Evolutionary conservation across 2,113 vertebrate genomes (phyloP), one percentile per base, ranked within the genome.

Genomic region (Eulemur rufifrons): DNA sequence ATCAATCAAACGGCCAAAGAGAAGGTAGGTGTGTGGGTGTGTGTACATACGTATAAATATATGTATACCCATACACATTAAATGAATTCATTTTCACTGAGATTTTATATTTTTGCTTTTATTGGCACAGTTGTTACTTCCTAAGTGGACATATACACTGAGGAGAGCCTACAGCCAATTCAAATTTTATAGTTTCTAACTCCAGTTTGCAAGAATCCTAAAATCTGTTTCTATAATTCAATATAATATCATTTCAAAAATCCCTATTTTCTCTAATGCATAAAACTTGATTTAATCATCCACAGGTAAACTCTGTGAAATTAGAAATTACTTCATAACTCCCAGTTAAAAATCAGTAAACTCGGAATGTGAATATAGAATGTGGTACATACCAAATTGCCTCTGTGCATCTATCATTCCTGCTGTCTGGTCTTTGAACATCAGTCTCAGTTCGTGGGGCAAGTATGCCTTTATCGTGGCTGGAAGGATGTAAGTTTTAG

Each of bases 221-320:
- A 63, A 76, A 95, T 86, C 64, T 68, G 4, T 82, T 81, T 92
- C 71, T 71, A 5, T 11, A 42, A 86, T 63, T 81, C 54, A 69
- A 74, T 45, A 85, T 80, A 66, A 20, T 81, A 76, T 29, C 8
- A 34, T 88, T 6, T 69, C 59, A 73, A 76, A 74, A 94, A 86
- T 86, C 23, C 0, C 17, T 76, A 12, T 86, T 71, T 11, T 68
- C 18, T 63, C 47, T 85, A 68, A 50, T 47, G 34, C 34, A 47
- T 61, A 45, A 85, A 87, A 61, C 3, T 13, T 81, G 21, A 11
- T 27, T 74, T 83, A 95, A 86, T 68, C 8, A 73, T 61, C 14
- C 34, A 50, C 27, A 54, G 47, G 23, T 86, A 73, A 89, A 86
- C 18, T 89, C 20, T 18, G 45, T 73, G 47, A 82, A 86, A 59